These are phyloP conservation scores for Aphrophora alni DNA, from an alignment of 2,888 invertebrate genomes.

Conservation along the genomic window DNA sequence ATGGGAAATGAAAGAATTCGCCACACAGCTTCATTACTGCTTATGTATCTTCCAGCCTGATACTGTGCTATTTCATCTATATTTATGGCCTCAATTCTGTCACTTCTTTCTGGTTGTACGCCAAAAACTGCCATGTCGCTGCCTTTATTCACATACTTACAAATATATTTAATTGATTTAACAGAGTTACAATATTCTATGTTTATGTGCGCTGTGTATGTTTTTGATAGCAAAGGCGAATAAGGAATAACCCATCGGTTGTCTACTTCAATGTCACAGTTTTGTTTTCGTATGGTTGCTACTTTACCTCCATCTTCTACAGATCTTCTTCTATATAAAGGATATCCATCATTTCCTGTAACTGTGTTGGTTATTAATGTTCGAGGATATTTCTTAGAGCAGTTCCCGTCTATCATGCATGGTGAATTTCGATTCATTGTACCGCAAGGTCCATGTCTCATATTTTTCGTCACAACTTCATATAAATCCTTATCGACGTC, in stretches of 20 bases:
- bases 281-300: slow-evolving; percentile 16
- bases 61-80: slow-evolving; percentile 47
- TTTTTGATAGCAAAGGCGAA: slow-evolving; percentile 44
- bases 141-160: slow-evolving; percentile 52
- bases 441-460: slow-evolving; percentile 54
- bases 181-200: slow-evolving; percentile 56
- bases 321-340: slow-evolving; percentile 45
- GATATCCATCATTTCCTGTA: slow-evolving; percentile 50
- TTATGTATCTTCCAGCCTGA: slow-evolving; percentile 50
- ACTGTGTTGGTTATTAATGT: slow-evolving; percentile 46
- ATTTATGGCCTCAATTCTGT: not conserved
- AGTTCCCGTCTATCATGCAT: slow-evolving; percentile 51
- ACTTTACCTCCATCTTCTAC: not conserved
- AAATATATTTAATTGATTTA: slow-evolving; percentile 56
- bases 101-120: not conserved
- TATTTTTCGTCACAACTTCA: slow-evolving; percentile 52
- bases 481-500: slow-evolving; percentile 47
- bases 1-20: slow-evolving; percentile 52
- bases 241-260: slow-evolving; percentile 49
- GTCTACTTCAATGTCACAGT: slow-evolving; percentile 40
- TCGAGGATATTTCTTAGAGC: slow-evolving; percentile 49
- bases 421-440: slow-evolving; percentile 46
- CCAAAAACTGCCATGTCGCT: slow-evolving; percentile 41
- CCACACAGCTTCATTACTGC: slow-evolving; percentile 52
- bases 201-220: slow-evolving; percentile 52